These are phyloP conservation scores for Lasiurus borealis DNA, from an alignment of 2,113 vertebrate species.

Conservation along the genomic window DNA sequence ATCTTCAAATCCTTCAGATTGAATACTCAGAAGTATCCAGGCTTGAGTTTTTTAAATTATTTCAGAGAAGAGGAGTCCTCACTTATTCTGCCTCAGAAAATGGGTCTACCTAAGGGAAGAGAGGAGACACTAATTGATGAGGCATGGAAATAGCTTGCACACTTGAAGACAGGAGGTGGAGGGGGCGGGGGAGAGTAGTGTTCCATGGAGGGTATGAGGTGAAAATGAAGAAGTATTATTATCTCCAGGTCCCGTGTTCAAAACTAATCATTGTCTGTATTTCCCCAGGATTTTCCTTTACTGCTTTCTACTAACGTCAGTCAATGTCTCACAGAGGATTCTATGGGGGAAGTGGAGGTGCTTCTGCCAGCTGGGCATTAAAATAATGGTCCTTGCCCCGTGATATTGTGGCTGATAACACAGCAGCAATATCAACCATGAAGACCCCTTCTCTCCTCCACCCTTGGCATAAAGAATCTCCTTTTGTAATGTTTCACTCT, in stretches of 20 bases:
- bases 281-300: not conserved
- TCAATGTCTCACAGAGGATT: not conserved
- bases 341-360: not conserved
- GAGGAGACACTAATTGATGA: too few relatives aligned
- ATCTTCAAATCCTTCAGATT: constrained; percentile 54
- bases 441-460: not conserved
- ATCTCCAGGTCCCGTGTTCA: not conserved
- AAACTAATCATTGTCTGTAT: not conserved
- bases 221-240: not conserved
- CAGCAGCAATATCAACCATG: not conserved
- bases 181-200: rapidly evolving
- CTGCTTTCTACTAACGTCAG: not conserved
- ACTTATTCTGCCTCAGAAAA: constrained; percentile 55
- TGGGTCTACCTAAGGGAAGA: not conserved
- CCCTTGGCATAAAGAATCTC: not conserved
- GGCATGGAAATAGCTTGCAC: not conserved
- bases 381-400: not conserved
- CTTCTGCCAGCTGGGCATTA: not conserved
- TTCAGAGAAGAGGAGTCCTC: not conserved
- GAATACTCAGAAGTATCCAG: constrained; percentile 37
- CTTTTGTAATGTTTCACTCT: not conserved
- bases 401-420: not conserved
- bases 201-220: too few relatives aligned
- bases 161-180: not conserved
- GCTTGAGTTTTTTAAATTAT: not conserved